Evolutionary conservation across 2,888 invertebrate species (phyloP), one percentile per base, ranked within the genome.

Genomic region (Melanostoma mellinum): DNA sequence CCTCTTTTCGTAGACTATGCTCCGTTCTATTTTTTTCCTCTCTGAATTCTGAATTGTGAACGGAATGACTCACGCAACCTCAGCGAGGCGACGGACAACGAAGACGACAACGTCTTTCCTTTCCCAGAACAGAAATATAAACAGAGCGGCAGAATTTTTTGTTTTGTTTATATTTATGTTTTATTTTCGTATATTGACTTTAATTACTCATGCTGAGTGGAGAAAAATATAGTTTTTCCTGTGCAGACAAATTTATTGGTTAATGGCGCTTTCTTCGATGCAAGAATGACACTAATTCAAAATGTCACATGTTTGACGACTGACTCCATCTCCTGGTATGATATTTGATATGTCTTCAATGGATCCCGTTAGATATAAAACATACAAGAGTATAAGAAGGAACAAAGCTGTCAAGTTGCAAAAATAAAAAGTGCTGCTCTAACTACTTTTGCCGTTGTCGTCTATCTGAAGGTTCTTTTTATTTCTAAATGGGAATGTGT

Each of bases 161-260:
- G 53, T 82, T 77, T 72, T 61, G 6, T 58, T 6, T 56, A 55
- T 77, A 55, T 72, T 35, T 46, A 8, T 71, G 20, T 58, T 58
- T 67, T 72, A 40, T 63, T 81, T 81, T 72, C 20, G 20, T 20
- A 20, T 76, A 72, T 68, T 60, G 60, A 68, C 55, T 73, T 55
- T 50, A 55, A 63, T 82, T 73, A 77, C 68, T 82, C 81, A 82
- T 44, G 40, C 69, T 10, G 8, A 50, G 55, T 52, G 75, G 48
- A 69, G 9, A 44, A 63, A 69, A n/a, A 61, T 58, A 65, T 10
- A 53, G 40, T 55, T 68, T 76, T 81, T 68, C 55, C 60, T 77
- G 72, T 67, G 76, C 32, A 67, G 81, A 77, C 77, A 73, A 46
- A 81, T 61, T 73, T 73, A 82, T 82, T 53, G 52, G 61, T 68